Base-by-base conservation (phyloP, 2,113 vertebrate genomes). In the Amazona guildingii region DNA sequence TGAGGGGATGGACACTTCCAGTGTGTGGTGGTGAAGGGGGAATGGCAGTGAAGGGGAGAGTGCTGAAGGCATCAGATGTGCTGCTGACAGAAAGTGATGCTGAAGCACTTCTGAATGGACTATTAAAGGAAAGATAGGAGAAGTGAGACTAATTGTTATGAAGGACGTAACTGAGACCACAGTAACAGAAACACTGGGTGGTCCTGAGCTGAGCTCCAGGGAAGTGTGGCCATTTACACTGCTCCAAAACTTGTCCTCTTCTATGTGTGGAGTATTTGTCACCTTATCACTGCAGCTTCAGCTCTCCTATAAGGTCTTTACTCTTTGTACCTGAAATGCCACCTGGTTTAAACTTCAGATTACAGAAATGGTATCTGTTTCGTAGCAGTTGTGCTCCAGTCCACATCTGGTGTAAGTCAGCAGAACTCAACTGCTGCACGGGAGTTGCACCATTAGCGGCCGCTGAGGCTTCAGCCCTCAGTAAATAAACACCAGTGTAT, bases 351-450 rank as follows among this genome's bases (percentile, higher is more conserved):
- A 52, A 23, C 11, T 62, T 54, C 33, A 51, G 73, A 51, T 81
- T 55, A 17, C 43, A 54, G 61, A 25, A 43, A 7, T 39, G 33
- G 48, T 39, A 90, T 77, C 79, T 72, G 31, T 85, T 87, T 74
- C 76, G 68, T 63, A 69, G 83, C 61, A 35, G 39, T 62, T 72
- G 55, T 31, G 46, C 88, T 84, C 20, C 24, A 41, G 49, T 23
- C 29, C 64, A 25, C 83, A 91, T 88, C 92, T 94, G 92, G 64
- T 81, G 51, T 52, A 85, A 93, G 52, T 55, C 82, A 93, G 93
- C 79, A 67, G 68, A 86, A 54, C 87, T 77, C 64, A n/a, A 10
- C 68, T 64, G 85, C 46, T 57, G 48, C 63, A 29, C 51, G 23
- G 59, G 85, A 94, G 28, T 96, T 11, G 4, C 8, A 33, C 61